Evolutionary conservation across 2,797 vertebrate species (phyloP).

Genomic region (Lateolabrax maculatus): DNA sequence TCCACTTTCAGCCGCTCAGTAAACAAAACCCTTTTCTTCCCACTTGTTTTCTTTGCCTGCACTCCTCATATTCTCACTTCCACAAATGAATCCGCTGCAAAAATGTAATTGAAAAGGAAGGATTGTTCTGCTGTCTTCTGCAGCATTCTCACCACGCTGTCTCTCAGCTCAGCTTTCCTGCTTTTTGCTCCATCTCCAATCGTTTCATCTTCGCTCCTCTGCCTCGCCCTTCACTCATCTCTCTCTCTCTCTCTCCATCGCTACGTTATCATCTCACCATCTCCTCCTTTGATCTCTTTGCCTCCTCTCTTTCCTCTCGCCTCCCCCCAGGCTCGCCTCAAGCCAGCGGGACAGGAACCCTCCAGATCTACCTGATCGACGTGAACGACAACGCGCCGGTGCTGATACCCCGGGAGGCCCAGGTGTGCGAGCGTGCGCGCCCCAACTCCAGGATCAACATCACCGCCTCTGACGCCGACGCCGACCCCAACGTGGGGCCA

Average conservation of each 20-base stretch:
- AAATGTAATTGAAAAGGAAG: conserved; percentile 20
- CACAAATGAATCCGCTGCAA: conserved; percentile 20
- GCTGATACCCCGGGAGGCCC: conserved; percentile 93
- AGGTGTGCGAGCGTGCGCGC: conserved; percentile 93
- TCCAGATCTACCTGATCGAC: conserved; percentile 97
- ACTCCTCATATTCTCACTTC: conserved; percentile 52
- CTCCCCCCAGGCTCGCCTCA: conserved; percentile 90
- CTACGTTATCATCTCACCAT: conserved; percentile 7
- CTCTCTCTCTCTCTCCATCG: not conserved
- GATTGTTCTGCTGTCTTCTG: conserved; percentile 35
- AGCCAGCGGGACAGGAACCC: conserved; percentile 95
- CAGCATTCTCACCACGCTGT: conserved; percentile 19
- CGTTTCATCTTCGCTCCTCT: conserved; percentile 34
- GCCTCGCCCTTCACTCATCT: not conserved
- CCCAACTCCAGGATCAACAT: conserved; percentile 93
- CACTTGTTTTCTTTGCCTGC: conserved; percentile 36
- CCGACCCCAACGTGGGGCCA: conserved; percentile 94
- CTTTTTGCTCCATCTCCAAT: conserved; percentile 33
- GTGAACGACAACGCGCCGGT: conserved; percentile 97
- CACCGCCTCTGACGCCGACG: conserved; percentile 93
- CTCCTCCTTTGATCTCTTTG: conserved; percentile 32
- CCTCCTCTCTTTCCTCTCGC: conserved; percentile 22
- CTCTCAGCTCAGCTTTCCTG: conserved; percentile 8
- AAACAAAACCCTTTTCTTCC: conserved; percentile 50
- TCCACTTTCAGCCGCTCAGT: conserved; percentile 27